Base-by-base conservation (phyloP, 2,888 invertebrate genomes). In the Xestia rhomboidea region DNA sequence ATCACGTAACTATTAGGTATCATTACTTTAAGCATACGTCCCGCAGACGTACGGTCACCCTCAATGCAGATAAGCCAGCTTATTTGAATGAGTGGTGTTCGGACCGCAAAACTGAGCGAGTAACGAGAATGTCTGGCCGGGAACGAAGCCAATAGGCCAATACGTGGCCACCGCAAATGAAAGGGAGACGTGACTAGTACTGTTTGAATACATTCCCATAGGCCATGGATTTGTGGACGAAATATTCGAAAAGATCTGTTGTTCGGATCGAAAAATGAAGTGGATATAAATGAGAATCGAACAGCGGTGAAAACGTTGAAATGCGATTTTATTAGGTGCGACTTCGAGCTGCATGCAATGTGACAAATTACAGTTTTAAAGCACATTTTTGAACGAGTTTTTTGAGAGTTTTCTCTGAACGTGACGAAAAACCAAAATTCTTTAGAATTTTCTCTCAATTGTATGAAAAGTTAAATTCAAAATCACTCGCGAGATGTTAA, bases 31-130 rank as follows among this genome's bases (percentile, higher is more conserved):
- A 76, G 60, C 68, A 63, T 41, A 67, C 66, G 62, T 82, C 72
- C 86, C 38, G 15, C 66, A 69, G 71, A 82, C 68, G 44, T 57
- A 76, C 60, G 57, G 86, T 79, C 83, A 84, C 83, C 82, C 83
- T 87, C 74, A 82, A 84, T 84, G 84, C 84, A 90, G 86, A 90
- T 90, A 91, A 88, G 89, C 90, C 87, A 88, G 90, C 90, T 90
- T 92, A 93, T 93, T 92, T 92, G 89, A 90, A 90, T 91, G 92
- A 90, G 91, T 88, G 88, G 88, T 90, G 90, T 89, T 87, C 86
- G 82, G 86, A 91, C 93, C 92, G 89, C 93, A 92, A 91, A 91
- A 89, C 89, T 87, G 91, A 83, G 87, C 87, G 84, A 87, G 88
- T 90, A 91, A 90, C 89, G 90, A 89, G 91, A 78, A 79, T 73